phyloP scores from a whole-genome alignment of 1,140 invertebrate species.

The Orchesella cincta region DNA sequence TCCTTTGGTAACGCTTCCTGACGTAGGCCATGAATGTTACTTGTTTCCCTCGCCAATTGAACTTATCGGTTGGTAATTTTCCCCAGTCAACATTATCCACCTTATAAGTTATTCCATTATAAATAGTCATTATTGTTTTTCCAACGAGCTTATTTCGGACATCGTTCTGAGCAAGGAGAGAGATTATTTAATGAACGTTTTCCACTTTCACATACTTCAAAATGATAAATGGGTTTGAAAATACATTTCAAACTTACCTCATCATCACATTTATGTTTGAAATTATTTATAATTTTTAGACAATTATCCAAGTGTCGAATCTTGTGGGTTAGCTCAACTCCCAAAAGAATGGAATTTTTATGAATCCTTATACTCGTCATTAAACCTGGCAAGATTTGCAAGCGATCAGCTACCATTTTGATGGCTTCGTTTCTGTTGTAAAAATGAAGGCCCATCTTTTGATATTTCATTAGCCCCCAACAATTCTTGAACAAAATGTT shows the following conservation, averaged over 20 bases:
- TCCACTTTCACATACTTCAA: not conserved
- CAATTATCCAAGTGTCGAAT: constrained; percentile 52
- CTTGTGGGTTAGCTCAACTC: constrained; percentile 55
- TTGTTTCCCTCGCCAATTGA: constrained; percentile 61
- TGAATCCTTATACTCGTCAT: constrained; percentile 70
- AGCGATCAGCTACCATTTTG: constrained; percentile 57
- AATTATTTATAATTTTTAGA: constrained; percentile 57
- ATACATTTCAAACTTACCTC: not conserved
- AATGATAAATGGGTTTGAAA: not conserved
- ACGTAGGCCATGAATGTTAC: constrained; percentile 79
- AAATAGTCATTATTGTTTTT: constrained; percentile 76
- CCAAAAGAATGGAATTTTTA: constrained; percentile 70
- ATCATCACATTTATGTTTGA: not conserved
- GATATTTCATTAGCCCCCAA: constrained; percentile 59
- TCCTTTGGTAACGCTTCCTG: constrained; percentile 57
- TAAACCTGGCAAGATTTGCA: constrained; percentile 67
- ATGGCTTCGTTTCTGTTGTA: constrained; percentile 53
- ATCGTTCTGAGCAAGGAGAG: not conserved
- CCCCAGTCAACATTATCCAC: constrained; percentile 82
- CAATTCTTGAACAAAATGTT: constrained; percentile 75
- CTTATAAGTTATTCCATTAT: constrained; percentile 83
- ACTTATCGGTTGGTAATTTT: constrained; percentile 67
- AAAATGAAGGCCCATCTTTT: constrained; percentile 63
- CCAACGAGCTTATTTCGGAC: constrained; percentile 68
- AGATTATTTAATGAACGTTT: too few species aligned